A percentile compares a stretch with the other conserved stretches of the same genome.
Conservation (phyloP, 2,797 vertebrate genomes). For the Hippopotamyrus pictus region DNA sequence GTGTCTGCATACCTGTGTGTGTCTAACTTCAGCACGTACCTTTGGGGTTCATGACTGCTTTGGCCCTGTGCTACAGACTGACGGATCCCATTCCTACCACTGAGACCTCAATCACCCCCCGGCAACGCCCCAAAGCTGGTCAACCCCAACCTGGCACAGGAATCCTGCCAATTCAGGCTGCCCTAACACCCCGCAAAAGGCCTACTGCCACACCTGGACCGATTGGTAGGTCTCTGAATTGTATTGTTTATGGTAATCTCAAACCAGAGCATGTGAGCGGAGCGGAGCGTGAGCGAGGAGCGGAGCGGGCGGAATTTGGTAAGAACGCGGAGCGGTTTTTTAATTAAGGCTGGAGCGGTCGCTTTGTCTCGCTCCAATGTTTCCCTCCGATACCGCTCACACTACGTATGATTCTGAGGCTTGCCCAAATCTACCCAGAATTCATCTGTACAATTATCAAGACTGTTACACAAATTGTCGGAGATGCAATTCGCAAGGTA, state of each 20-base stretch:
- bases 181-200: constrained; percentile 89
- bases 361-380: too few species aligned
- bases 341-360: too few species aligned
- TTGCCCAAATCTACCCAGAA: too few species aligned
- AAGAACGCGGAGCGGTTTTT: too few species aligned
- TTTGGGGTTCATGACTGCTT: constrained; percentile 12
- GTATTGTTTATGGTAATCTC: background rate
- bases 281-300: too few species aligned
- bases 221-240: constrained; percentile 58
- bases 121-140: constrained; percentile 93
- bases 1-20: background rate
- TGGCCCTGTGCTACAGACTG: constrained; percentile 61
- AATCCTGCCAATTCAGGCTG: constrained; percentile 91
- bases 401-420: too few species aligned
- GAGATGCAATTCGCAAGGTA: too few species aligned
- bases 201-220: constrained; percentile 69
- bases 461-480: too few species aligned
- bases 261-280: too few species aligned
- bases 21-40: background rate
- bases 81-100: constrained; percentile 93
- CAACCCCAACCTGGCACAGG: constrained; percentile 84
- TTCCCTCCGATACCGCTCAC: too few species aligned
- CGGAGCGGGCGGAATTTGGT: too few species aligned
- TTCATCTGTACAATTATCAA: too few species aligned
- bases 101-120: constrained; percentile 95